Base-by-base conservation (phyloP, 92 coral and sea anemone genomes). In the Actinernus sp. region DNA sequence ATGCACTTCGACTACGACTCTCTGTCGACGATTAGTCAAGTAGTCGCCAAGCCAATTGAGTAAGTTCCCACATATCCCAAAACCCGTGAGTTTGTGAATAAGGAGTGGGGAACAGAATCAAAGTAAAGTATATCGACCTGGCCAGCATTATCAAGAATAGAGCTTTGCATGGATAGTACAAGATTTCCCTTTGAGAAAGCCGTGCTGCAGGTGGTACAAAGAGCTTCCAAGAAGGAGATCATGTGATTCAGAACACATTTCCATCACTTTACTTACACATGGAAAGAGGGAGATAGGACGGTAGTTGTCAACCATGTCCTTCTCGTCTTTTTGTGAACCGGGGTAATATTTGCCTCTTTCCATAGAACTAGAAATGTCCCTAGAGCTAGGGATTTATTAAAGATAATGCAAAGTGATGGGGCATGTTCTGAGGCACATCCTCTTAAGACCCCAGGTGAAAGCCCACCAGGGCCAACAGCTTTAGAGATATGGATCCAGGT, bases 201-300 rank as follows among this genome's bases (percentile, higher is more conserved):
- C 66, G 3, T 59, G 66, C 49, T 30, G 66, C 12, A 59, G 51
- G 20, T 32, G 23, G 27, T 59, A 59, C 21, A 59, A 20, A 22
- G n/a, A n/a, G n/a, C n/a, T n/a, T n/a, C n/a, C n/a, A n/a, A n/a
- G n/a, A n/a, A n/a, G n/a, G n/a, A n/a, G n/a, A n/a, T n/a, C n/a
- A n/a, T n/a, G n/a, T n/a, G n/a, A n/a, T n/a, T n/a, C n/a, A n/a
- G n/a, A n/a, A n/a, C n/a, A n/a, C n/a, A n/a, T n/a, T 30, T 34
- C 66, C 66, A 59, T 17, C 66, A 59, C 66, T 37, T 59, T 59
- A 24, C 66, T 37, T 7, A 19, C 29, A 19, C 51, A 33, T 4
- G 66, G 38, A 12, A 59, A 59, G 14, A 59, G 50, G 49, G 50
- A 59, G 21, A 59, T 26, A 17, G 66, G 66, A 59, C 66, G 66